These are phyloP conservation scores for Apotomis betuletana DNA, from an alignment of 2,888 invertebrate genomes.

Conservation along the genomic window DNA sequence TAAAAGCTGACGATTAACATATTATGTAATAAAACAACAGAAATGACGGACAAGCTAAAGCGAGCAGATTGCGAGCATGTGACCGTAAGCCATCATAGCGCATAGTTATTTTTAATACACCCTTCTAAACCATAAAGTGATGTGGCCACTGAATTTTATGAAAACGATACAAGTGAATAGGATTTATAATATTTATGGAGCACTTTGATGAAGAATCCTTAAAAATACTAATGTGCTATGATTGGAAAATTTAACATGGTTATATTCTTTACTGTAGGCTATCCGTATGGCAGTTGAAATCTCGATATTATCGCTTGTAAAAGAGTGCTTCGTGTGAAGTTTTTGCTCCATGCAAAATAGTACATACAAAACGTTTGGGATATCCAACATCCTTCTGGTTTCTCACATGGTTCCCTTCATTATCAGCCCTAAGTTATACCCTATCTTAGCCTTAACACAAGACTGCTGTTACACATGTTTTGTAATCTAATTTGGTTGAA, in stretches of 20 bases:
- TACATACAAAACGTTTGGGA: constrained; percentile 85
- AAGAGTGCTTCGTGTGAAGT: constrained; percentile 59
- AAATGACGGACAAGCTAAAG: constrained; percentile 1
- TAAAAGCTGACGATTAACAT: neutral
- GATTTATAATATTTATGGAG: neutral
- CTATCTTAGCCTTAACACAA: constrained; percentile 45
- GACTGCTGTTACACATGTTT: constrained; percentile 48
- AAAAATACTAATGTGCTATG: constrained; percentile 28
- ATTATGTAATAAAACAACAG: neutral
- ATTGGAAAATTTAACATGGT: constrained; percentile 1
- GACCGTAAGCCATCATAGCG: constrained; percentile 13
- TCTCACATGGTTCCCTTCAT: constrained; percentile 90
- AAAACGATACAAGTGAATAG: neutral
- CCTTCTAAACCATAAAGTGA: neutral
- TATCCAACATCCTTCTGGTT: constrained; percentile 74
- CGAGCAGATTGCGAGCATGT: constrained; percentile 15
- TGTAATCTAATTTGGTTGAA: constrained; percentile 45
- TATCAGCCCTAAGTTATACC: constrained; percentile 52
- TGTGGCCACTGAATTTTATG: neutral
- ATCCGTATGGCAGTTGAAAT: constrained; percentile 67
- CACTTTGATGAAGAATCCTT: neutral
- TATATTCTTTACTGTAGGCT: constrained; percentile 42
- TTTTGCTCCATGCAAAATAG: constrained; percentile 92
- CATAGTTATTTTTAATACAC: constrained; percentile 25
- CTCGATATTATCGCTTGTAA: constrained; percentile 45